Evolutionary conservation across 2,888 invertebrate genomes (phyloP).

Genomic region (Agriopis aurantiaria): DNA sequence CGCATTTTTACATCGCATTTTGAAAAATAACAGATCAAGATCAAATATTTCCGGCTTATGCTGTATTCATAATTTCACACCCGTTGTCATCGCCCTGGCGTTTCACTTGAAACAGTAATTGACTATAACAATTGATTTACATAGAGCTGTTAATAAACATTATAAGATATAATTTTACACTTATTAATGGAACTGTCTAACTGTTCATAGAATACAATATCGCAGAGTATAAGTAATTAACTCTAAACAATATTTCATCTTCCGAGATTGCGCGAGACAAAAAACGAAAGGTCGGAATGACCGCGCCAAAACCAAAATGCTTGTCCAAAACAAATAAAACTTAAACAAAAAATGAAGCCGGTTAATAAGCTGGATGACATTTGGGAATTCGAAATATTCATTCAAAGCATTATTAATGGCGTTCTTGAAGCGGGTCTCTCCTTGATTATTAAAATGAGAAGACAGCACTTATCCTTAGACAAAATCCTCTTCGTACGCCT

Average conservation of each 20-base stretch:
- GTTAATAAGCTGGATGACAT: slow-evolving; percentile 87
- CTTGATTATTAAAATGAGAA: slow-evolving; percentile 78
- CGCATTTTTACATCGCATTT: too few relatives aligned
- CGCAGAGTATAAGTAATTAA: slow-evolving; percentile 78
- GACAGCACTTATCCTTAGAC: slow-evolving; percentile 72
- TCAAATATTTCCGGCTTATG: too few relatives aligned
- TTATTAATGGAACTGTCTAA: neutral
- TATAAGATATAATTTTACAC: neutral
- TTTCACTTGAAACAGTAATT: too few relatives aligned
- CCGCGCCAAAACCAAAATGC: slow-evolving; percentile 85
- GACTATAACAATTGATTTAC: neutral
- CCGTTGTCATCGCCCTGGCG: too few relatives aligned
- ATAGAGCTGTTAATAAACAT: neutral
- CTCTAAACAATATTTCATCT: slow-evolving; percentile 84
- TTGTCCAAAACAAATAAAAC: slow-evolving; percentile 82
- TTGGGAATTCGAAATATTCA: slow-evolving; percentile 85
- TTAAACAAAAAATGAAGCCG: slow-evolving; percentile 82
- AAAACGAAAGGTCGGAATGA: slow-evolving; percentile 82
- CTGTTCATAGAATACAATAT: slow-evolving; percentile 71
- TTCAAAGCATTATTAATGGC: slow-evolving; percentile 83
- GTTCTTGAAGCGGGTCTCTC: slow-evolving; percentile 72
- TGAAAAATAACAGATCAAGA: too few relatives aligned
- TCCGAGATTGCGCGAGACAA: slow-evolving; percentile 79
- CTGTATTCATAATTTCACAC: too few relatives aligned
- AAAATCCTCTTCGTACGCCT: slow-evolving; percentile 60